phyloP scores from a whole-genome alignment of 2,797 vertebrate species.

The Graptemys geographica region DNA sequence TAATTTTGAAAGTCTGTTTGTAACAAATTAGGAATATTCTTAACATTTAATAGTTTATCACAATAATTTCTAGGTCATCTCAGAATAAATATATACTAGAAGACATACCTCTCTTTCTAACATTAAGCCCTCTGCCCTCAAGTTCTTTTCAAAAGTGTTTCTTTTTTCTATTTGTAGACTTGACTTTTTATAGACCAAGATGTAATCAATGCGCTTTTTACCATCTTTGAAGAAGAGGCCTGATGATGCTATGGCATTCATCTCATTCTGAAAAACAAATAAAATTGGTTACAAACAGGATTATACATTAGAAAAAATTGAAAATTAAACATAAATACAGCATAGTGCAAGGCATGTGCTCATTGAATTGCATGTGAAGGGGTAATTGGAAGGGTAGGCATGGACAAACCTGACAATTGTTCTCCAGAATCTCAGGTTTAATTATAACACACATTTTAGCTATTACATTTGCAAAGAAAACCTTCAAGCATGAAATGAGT shows the following conservation, averaged over 20 bases:
- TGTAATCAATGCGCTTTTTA: conserved; percentile 97
- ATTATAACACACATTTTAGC: neutral
- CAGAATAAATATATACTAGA: neutral
- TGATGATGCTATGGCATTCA: conserved; percentile 81
- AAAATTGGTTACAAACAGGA: neutral
- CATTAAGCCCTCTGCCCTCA: conserved; percentile 96
- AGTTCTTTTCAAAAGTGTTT: conserved; percentile 97
- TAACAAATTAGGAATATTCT: neutral
- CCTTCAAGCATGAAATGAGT: neutral
- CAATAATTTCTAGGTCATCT: rapidly evolving
- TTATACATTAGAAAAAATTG: neutral
- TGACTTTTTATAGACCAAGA: conserved; percentile 98
- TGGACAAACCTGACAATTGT: neutral
- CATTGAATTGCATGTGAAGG: neutral
- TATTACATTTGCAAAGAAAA: neutral
- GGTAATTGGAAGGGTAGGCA: neutral
- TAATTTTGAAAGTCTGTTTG: neutral
- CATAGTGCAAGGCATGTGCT: neutral
- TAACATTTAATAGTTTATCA: neutral
- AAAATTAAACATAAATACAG: neutral
- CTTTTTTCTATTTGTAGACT: conserved; percentile 96
- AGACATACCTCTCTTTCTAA: conserved; percentile 94
- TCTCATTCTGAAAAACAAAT: conserved; percentile 78
- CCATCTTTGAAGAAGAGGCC: conserved; percentile 96
- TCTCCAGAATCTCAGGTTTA: neutral